These are phyloP conservation scores for Drosophila helvetica DNA, from an alignment of 2,888 invertebrate genomes.

Conservation along the genomic window DNA sequence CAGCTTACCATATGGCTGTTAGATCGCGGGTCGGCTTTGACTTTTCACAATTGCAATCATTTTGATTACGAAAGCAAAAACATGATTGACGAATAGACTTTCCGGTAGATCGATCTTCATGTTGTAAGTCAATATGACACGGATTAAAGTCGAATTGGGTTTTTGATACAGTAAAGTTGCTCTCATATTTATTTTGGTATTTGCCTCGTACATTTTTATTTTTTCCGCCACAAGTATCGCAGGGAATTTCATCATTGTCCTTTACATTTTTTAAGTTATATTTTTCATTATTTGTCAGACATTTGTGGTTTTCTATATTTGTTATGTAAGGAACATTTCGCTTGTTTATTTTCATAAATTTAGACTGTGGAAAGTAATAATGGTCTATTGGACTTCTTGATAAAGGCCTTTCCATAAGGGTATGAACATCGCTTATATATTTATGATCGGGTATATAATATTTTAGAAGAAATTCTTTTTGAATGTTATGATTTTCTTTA, in stretches of 20 bases:
- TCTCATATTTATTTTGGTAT: neutral
- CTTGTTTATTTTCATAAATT: neutral
- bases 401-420: too few relatives aligned
- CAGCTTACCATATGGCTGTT: neutral
- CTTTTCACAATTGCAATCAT: neutral
- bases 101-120: neutral
- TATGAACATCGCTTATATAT: too few relatives aligned
- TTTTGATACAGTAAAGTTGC: neutral
- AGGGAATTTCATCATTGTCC: conserved; percentile 24
- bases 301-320: neutral
- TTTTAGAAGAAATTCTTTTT: neutral
- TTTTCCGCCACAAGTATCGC: conserved; percentile 40
- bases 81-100: neutral
- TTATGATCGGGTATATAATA: neutral
- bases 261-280: neutral
- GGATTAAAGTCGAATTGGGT: neutral
- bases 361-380: neutral
- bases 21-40: neutral
- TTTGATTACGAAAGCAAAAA: neutral
- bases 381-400: too few relatives aligned
- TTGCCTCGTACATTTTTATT: conserved; percentile 32
- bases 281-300: neutral
- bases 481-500: neutral
- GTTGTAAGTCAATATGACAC: neutral
- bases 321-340: neutral